These are phyloP conservation scores for Arizona elegans DNA, from an alignment of 2,113 vertebrate genomes.

Conservation along the genomic window DNA sequence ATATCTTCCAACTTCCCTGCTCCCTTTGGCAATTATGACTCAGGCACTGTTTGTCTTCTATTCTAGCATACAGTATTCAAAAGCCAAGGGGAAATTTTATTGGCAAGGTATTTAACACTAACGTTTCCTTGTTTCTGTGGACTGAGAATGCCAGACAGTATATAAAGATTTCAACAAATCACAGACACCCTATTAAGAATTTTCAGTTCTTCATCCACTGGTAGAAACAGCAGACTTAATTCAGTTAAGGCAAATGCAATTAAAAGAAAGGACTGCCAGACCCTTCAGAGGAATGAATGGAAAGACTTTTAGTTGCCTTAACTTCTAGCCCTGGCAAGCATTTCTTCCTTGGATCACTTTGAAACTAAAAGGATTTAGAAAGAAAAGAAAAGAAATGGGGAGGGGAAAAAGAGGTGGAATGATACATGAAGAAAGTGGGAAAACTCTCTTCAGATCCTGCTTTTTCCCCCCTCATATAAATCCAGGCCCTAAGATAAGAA, in stretches of 20 bases:
- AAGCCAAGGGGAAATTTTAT: constrained; percentile 54
- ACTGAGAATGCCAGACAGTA: constrained; percentile 32
- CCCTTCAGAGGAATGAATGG: constrained; percentile 33
- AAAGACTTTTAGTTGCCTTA: constrained; percentile 29
- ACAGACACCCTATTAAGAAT: constrained; percentile 31
- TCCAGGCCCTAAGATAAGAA: not conserved
- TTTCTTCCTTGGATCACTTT: constrained; percentile 23
- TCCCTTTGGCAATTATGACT: constrained; percentile 29
- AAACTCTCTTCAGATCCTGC: not conserved
- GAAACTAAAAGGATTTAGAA: constrained; percentile 26
- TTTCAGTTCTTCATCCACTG: constrained; percentile 30
- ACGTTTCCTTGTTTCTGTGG: constrained; percentile 43
- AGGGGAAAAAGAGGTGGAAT: not conserved
- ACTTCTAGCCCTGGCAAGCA: constrained; percentile 6
- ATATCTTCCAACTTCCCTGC: constrained; percentile 13
- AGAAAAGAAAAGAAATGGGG: not conserved
- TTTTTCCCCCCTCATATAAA: not conserved
- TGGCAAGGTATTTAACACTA: constrained; percentile 52
- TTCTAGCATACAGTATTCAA: constrained; percentile 41
- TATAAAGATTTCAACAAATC: constrained; percentile 54
- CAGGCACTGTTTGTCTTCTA: constrained; percentile 17
- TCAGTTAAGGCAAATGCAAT: constrained; percentile 20
- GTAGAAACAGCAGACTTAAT: constrained; percentile 40
- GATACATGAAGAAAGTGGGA: not conserved
- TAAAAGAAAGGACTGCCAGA: constrained; percentile 7